Evolutionary conservation across 2,797 vertebrate genomes (phyloP).

Genomic region (Anguilla pacifica): DNA sequence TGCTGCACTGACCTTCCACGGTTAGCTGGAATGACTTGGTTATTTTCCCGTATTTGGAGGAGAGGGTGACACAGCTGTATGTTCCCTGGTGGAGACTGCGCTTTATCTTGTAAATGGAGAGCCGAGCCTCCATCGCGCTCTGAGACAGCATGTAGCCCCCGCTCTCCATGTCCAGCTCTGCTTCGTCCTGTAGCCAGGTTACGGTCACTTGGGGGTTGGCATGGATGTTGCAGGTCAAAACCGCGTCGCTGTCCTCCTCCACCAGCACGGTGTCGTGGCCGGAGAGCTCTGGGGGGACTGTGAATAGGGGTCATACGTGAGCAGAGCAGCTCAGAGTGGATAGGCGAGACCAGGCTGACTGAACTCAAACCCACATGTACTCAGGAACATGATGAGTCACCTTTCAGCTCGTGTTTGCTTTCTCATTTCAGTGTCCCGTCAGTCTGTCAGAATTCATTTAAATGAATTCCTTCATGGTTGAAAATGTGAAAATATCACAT

Average conservation of each 20-base stretch:
- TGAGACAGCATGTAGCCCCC: conserved; percentile 62
- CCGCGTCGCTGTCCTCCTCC: conserved; percentile 57
- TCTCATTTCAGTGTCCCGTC: neutral
- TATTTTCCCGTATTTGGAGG: conserved; percentile 27
- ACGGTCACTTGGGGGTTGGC: conserved; percentile 80
- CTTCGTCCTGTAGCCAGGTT: conserved; percentile 73
- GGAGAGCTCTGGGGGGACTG: conserved; percentile 75
- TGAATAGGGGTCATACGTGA: neutral
- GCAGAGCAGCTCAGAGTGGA: neutral
- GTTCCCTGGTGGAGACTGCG: conserved; percentile 71
- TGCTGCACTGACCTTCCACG: conserved; percentile 75
- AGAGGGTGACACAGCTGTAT: conserved; percentile 74
- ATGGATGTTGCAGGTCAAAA: conserved; percentile 72
- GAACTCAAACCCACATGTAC: neutral
- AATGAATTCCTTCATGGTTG: neutral
- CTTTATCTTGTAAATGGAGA: conserved; percentile 60
- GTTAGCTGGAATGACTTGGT: conserved; percentile 72
- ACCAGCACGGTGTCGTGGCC: conserved; percentile 57
- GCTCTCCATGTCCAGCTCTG: conserved; percentile 60
- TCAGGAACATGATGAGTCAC: neutral
- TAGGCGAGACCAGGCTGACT: neutral
- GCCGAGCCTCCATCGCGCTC: conserved; percentile 62
- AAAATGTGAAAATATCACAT: neutral
- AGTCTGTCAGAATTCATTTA: no score
- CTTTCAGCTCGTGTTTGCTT: neutral